Conservation (phyloP, 2,888 invertebrate genomes). For the Myopa testacea region DNA sequence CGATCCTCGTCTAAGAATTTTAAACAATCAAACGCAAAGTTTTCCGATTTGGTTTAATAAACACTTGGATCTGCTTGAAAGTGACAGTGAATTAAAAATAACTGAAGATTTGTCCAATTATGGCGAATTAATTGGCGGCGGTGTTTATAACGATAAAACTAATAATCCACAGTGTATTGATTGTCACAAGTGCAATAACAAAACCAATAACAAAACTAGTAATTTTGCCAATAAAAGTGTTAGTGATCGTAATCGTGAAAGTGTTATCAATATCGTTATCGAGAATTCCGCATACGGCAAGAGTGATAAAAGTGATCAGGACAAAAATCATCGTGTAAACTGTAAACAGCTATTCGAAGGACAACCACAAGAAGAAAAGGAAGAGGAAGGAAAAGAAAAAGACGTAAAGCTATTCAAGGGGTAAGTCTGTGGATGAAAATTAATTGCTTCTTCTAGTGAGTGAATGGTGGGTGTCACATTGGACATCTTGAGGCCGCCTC, state of each 20-base stretch:
- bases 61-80: constrained; percentile 53
- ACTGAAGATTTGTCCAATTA: constrained; percentile 65
- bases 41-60: constrained; percentile 55
- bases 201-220: constrained; percentile 41
- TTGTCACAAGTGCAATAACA: constrained; percentile 24
- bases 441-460: too few species aligned
- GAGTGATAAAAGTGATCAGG: constrained; percentile 17
- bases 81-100: constrained; percentile 59
- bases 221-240: constrained; percentile 40
- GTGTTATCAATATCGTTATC: constrained; percentile 27
- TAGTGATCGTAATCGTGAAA: constrained; percentile 41
- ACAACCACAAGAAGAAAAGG: constrained; percentile 1
- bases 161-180: constrained; percentile 28
- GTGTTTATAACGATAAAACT: constrained; percentile 28
- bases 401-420: neutral
- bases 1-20: constrained; percentile 67
- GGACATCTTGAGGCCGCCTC: too few species aligned
- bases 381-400: neutral
- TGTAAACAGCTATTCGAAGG: neutral
- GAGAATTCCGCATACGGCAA: constrained; percentile 16
- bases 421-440: neutral
- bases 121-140: constrained; percentile 66
- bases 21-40: constrained; percentile 37
- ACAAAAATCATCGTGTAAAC: neutral
- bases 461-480: too few species aligned